Percentiles rank a stretch among this genome's conserved stretches.
Evolutionary conservation across 2,888 invertebrate genomes (phyloP).

Genomic region (Phragmatobia fuliginosa): DNA sequence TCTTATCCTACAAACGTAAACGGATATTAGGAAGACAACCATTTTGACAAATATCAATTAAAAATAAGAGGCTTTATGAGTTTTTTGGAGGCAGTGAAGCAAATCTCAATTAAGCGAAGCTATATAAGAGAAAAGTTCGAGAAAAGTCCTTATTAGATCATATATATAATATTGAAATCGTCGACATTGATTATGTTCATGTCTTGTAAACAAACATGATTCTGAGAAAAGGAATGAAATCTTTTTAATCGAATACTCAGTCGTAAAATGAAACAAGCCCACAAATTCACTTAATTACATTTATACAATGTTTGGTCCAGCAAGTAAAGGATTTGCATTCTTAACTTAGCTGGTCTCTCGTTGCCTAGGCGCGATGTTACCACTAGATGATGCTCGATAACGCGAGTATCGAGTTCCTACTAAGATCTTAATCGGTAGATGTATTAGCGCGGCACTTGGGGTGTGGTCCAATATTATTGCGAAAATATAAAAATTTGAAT

Average conservation of each 20-base stretch:
- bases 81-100: background rate
- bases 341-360: conserved; percentile 36
- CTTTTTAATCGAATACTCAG: conserved; percentile 2
- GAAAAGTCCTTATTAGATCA: background rate
- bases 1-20: too few relatives aligned
- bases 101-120: background rate
- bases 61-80: background rate
- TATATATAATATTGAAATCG: background rate
- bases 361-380: conserved; percentile 63
- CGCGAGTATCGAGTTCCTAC: conserved; percentile 64
- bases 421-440: conserved; percentile 70
- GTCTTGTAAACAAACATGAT: background rate
- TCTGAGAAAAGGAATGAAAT: background rate
- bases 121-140: background rate
- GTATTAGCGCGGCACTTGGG: conserved; percentile 58
- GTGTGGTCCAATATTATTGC: conserved; percentile 45
- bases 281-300: conserved; percentile 7
- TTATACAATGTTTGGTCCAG: background rate
- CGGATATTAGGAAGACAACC: background rate
- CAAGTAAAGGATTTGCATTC: conserved; percentile 33
- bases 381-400: conserved; percentile 63
- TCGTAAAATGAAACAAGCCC: background rate
- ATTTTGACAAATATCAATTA: background rate
- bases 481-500: background rate
- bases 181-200: too few relatives aligned